Percentiles rank a stretch among this genome's conserved stretches.
phyloP scores from a whole-genome alignment of 2,797 vertebrate species.

The Euthynnus affinis region DNA sequence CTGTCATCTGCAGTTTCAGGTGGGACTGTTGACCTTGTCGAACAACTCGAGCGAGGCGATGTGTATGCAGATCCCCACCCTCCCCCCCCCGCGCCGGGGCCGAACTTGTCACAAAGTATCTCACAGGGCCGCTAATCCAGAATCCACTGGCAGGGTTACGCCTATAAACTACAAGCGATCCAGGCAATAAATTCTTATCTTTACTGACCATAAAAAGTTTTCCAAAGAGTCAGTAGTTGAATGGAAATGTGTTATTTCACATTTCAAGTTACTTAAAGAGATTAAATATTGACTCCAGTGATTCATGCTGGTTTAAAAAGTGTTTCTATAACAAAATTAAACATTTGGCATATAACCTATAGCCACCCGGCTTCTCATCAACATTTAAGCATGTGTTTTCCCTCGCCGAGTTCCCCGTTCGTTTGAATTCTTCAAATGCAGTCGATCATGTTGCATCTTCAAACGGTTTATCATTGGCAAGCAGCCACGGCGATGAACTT shows the following conservation, averaged over 20 bases:
- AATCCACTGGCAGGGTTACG: conserved; percentile 13
- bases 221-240: not conserved
- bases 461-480: conserved; percentile 28
- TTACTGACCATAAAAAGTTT: not conserved
- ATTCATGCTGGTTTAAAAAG: not conserved
- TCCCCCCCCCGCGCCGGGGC: not conserved
- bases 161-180: conserved; percentile 25
- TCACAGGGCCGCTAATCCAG: conserved; percentile 44
- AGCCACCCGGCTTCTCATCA: conserved; percentile 45
- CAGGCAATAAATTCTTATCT: not conserved
- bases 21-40: conserved; percentile 69
- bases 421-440: conserved; percentile 17
- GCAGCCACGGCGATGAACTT: conserved; percentile 12
- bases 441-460: conserved; percentile 11
- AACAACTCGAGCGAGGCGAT: conserved; percentile 51
- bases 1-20: conserved; percentile 60
- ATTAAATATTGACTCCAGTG: conserved; percentile 29
- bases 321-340: conserved; percentile 50
- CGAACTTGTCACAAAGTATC: conserved; percentile 34
- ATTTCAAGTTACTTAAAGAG: not conserved
- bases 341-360: conserved; percentile 35
- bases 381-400: conserved; percentile 60
- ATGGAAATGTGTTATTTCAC: not conserved
- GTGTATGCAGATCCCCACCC: conserved; percentile 28
- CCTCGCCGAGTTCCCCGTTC: conserved; percentile 17